phyloP scores from a whole-genome alignment of 2,888 invertebrate genomes.

The Xanthia icteritia region DNA sequence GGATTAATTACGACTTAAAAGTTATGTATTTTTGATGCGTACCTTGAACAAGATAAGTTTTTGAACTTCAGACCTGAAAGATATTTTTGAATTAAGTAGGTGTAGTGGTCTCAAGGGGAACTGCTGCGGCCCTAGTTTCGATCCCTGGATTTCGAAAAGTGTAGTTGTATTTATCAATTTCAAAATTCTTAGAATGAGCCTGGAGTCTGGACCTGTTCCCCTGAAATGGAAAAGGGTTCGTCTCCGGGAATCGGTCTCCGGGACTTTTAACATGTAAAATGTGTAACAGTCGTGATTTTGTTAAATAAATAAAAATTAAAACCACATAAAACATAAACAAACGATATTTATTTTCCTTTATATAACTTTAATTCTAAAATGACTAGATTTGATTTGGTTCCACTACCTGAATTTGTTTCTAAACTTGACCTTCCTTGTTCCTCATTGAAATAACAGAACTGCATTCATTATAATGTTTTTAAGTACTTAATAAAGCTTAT shows the following conservation, averaged over 20 bases:
- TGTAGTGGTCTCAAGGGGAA: too few relatives aligned
- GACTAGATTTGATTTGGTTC: conserved; percentile 53
- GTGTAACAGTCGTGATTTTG: fast-evolving
- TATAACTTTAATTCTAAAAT: conserved; percentile 10
- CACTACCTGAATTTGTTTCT: conserved; percentile 5
- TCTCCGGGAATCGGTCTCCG: too few relatives aligned
- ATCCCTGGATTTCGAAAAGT: background rate
- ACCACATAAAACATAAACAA: conserved; percentile 21
- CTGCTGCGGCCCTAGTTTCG: background rate
- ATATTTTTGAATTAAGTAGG: background rate
- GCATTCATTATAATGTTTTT: conserved; percentile 11
- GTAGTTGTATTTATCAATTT: background rate
- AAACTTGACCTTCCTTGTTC: conserved; percentile 24
- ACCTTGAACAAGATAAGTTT: conserved; percentile 59
- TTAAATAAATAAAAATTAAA: conserved; percentile 25
- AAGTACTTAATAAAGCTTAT: background rate
- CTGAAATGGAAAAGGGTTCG: background rate
- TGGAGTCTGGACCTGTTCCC: background rate
- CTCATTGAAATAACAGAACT: conserved; percentile 23
- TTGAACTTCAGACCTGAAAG: conserved; percentile 23
- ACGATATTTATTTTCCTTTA: conserved; percentile 25
- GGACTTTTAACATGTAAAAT: background rate
- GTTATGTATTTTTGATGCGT: conserved; percentile 22
- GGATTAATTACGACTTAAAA: conserved; percentile 45
- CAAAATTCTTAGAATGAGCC: background rate